Conservation (phyloP, 1,140 invertebrate genomes). For the Drosophila arizonae region DNA sequence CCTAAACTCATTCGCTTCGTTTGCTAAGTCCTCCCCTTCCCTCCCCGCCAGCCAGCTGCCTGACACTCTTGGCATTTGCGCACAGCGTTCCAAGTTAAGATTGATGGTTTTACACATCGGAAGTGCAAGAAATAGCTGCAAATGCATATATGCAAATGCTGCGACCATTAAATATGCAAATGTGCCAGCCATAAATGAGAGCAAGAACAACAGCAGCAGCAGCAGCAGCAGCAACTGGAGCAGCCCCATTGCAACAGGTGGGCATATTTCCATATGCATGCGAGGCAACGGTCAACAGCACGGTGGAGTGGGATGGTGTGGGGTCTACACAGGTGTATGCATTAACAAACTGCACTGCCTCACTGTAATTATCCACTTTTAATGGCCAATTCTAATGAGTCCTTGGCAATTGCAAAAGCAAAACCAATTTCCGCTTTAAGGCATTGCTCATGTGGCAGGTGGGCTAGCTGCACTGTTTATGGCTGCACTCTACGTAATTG, state of each 20-base stretch:
- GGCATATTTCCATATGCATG: conserved; percentile 51
- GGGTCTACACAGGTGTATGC: conserved; percentile 8
- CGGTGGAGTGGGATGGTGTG: not conserved
- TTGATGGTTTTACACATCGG: conserved; percentile 29
- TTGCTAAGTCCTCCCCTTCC: not conserved
- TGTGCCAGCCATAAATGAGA: conserved; percentile 21
- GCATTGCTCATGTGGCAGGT: not conserved
- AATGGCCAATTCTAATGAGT: conserved; percentile 41
- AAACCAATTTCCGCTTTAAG: conserved; percentile 51
- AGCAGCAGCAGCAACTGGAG: not conserved
- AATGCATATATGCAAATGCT: conserved; percentile 28
- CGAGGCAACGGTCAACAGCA: conserved; percentile 29
- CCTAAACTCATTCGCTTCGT: not conserved
- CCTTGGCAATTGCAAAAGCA: conserved; percentile 50
- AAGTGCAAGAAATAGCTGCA: conserved; percentile 36
- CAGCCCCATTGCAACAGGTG: conserved; percentile 54
- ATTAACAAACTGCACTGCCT: too few species aligned
- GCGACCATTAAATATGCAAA: conserved; percentile 45
- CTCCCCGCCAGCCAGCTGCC: not conserved
- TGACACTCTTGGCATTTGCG: conserved; percentile 29
- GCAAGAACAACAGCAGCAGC: not conserved
- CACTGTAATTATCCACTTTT: conserved; percentile 40
- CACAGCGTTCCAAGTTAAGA: conserved; percentile 30
- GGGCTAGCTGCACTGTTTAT: too few species aligned
- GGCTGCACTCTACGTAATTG: conserved; percentile 4